These are phyloP conservation scores for Watsonalla cultraria DNA, from an alignment of 2,888 invertebrate species.

Conservation along the genomic window DNA sequence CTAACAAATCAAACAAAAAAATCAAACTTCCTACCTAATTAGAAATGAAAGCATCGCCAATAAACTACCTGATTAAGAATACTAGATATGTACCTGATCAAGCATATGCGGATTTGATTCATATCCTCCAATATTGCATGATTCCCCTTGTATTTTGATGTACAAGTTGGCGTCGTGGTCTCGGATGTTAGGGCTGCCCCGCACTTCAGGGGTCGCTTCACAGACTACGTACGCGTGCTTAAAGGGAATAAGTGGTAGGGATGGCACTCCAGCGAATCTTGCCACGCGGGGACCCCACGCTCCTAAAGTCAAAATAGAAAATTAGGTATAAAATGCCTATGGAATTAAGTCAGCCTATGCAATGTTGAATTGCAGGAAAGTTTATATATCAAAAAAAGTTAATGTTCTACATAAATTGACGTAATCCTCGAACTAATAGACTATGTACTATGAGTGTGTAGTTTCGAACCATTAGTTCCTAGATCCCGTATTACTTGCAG, in stretches of 20 bases:
- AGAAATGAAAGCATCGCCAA: no score
- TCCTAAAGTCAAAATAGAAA: constrained; percentile 41
- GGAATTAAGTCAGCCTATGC: no score
- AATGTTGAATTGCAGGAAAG: no score
- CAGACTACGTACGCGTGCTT: constrained; percentile 94
- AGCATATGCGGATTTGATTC: constrained; percentile 90
- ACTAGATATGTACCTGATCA: constrained; percentile 76
- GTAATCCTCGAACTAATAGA: no score
- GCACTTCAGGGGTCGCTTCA: constrained; percentile 86
- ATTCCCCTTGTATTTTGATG: constrained; percentile 90
- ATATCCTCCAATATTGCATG: constrained; percentile 92
- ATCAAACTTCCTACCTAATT: no score
- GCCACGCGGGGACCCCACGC: constrained; percentile 90
- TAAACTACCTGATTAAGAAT: not conserved
- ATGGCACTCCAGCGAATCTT: constrained; percentile 80
- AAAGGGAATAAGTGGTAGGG: constrained; percentile 89
- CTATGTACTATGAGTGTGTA: no score
- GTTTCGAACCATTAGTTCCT: no score
- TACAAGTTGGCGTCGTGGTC: constrained; percentile 92
- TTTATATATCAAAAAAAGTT: not conserved
- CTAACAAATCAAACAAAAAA: no score
- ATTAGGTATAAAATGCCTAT: no score
- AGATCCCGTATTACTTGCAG: no score
- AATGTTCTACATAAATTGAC: no score
- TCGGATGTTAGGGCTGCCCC: constrained; percentile 88